Conservation (phyloP, 1,140 invertebrate species). For the Bombus affinis region DNA sequence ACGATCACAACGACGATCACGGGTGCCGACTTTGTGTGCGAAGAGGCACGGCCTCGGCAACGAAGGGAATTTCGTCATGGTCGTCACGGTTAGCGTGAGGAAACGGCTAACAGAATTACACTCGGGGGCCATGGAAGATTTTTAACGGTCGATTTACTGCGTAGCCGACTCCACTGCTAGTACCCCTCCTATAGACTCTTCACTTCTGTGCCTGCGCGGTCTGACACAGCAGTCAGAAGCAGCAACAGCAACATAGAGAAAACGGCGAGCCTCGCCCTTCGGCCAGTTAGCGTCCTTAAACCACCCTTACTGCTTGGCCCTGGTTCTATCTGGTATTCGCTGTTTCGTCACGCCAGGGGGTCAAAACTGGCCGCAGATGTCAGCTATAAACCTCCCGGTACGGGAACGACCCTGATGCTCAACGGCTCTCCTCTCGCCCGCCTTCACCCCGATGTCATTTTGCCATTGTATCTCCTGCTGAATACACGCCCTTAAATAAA, state of each 20-base stretch:
- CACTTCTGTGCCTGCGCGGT: not conserved
- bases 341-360: conserved; percentile 79
- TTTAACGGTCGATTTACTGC: conserved; percentile 82
- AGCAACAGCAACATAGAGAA: conserved; percentile 19
- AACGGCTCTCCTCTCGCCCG: conserved; percentile 20
- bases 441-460: conserved; percentile 53
- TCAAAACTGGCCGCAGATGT: conserved; percentile 82
- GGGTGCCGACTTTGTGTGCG: not conserved
- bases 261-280: conserved; percentile 56
- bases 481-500: conserved; percentile 82
- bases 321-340: conserved; percentile 62
- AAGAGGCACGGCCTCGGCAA: conserved; percentile 26
- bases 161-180: conserved; percentile 10
- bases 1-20: conserved; percentile 1
- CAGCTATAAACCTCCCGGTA: conserved; percentile 73
- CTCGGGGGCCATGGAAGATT: conserved; percentile 71
- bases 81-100: conserved; percentile 59
- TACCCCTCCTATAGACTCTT: not conserved
- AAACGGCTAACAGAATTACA: conserved; percentile 80
- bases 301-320: conserved; percentile 49
- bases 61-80: conserved; percentile 64
- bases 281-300: conserved; percentile 72
- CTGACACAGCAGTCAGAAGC: conserved; percentile 42
- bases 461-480: conserved; percentile 74
- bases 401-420: conserved; percentile 50